Percentiles rank a stretch among this genome's conserved stretches.
phyloP scores from a whole-genome alignment of 2,888 invertebrate species.

The Macropis europaea region DNA sequence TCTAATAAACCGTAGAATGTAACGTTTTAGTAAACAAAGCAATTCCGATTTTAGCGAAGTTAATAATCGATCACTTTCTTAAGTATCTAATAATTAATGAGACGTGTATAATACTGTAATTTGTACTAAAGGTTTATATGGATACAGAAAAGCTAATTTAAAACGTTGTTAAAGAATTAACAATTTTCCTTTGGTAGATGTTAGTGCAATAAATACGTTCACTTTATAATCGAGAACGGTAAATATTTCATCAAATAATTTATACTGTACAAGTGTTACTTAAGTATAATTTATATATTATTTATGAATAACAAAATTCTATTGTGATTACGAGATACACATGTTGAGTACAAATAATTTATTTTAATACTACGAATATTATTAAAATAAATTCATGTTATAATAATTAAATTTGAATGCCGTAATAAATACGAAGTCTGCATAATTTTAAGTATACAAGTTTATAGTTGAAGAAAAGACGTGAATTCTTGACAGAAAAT shows the following conservation, averaged over 20 bases:
- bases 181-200: slow-evolving; percentile 16
- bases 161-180: slow-evolving; percentile 33
- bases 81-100: slow-evolving; percentile 45
- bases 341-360: slow-evolving; percentile 59
- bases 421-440: slow-evolving; percentile 19
- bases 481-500: slow-evolving; percentile 29
- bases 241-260: slow-evolving; percentile 17
- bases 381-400: slow-evolving; percentile 28
- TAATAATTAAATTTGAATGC: slow-evolving; percentile 6
- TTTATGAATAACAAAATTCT: slow-evolving; percentile 41
- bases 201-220: slow-evolving; percentile 30
- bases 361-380: slow-evolving; percentile 41
- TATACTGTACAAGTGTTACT: slow-evolving; percentile 29
- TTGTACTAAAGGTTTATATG: slow-evolving; percentile 59
- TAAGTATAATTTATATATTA: slow-evolving; percentile 40
- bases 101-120: slow-evolving; percentile 53
- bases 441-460: slow-evolving; percentile 25
- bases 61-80: slow-evolving; percentile 48
- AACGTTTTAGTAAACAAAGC: slow-evolving; percentile 48
- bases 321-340: slow-evolving; percentile 49
- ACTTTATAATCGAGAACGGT: slow-evolving; percentile 18
- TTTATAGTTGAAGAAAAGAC: slow-evolving; percentile 1
- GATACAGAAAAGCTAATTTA: slow-evolving; percentile 50
- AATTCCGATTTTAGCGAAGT: slow-evolving; percentile 52
- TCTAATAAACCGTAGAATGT: slow-evolving; percentile 37